These are phyloP conservation scores for Astropecten irregularis DNA, from an alignment of 53 echinoderm and acorn worm genomes.

Conservation along the genomic window DNA sequence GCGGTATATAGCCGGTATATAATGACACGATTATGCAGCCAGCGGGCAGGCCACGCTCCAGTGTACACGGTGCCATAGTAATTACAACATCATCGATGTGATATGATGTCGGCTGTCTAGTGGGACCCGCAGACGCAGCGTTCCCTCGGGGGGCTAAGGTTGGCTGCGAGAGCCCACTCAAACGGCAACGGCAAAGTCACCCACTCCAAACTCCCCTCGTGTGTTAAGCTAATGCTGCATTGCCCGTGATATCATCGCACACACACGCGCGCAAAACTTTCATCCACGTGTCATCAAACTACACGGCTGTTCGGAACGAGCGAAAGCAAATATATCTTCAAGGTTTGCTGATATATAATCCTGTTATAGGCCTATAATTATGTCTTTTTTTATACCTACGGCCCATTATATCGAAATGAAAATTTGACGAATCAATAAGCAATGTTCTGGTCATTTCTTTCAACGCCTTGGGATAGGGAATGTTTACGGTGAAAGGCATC, in stretches of 20 bases:
- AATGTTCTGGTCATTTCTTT: slow-evolving; percentile 11
- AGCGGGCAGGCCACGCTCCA: slow-evolving; percentile 14
- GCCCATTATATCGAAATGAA: slow-evolving; percentile 21
- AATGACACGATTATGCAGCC: slow-evolving; percentile 54
- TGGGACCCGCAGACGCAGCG: slow-evolving; percentile 48
- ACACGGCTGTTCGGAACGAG: slow-evolving; percentile 29
- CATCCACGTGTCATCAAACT: slow-evolving; percentile 30
- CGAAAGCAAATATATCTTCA: neutral
- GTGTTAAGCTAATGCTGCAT: too few relatives aligned
- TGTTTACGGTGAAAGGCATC: too few relatives aligned
- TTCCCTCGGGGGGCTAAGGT: slow-evolving; percentile 3
- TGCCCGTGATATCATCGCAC: too few relatives aligned
- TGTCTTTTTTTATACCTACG: too few relatives aligned
- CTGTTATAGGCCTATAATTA: too few relatives aligned
- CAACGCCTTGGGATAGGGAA: too few relatives aligned
- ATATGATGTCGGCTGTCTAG: slow-evolving; percentile 32
- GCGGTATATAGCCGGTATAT: neutral
- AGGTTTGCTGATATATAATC: neutral
- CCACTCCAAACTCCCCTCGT: neutral
- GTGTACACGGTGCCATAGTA: slow-evolving; percentile 37
- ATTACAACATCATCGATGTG: slow-evolving; percentile 47
- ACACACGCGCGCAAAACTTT: too few relatives aligned
- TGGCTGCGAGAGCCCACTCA: slow-evolving; percentile 13
- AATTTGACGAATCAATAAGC: slow-evolving; percentile 16
- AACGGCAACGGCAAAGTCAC: too few relatives aligned